These are phyloP conservation scores for Podarcis siculus DNA, from an alignment of 2,797 vertebrate genomes.

Conservation along the genomic window DNA sequence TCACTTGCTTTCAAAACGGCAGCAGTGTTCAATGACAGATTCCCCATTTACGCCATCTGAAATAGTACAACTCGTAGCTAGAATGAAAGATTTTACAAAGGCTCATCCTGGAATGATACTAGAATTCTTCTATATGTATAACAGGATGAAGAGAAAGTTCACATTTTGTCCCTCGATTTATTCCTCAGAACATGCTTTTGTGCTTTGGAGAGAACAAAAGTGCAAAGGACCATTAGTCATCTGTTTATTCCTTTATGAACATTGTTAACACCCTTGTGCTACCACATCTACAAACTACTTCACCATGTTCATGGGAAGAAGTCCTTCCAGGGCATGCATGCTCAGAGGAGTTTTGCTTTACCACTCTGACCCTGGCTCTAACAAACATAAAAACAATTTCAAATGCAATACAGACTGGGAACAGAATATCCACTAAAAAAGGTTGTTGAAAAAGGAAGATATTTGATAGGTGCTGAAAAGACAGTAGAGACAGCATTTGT, in stretches of 20 bases:
- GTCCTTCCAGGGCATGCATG: too few species aligned
- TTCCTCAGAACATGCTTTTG: background rate
- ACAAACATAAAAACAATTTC: background rate
- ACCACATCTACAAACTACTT: background rate
- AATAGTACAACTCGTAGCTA: slow-evolving; percentile 45
- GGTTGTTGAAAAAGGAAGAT: too few species aligned
- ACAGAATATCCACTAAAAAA: too few species aligned
- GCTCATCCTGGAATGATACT: slow-evolving; percentile 37
- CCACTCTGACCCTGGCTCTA: background rate
- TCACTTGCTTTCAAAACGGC: slow-evolving; percentile 51
- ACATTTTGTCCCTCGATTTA: background rate
- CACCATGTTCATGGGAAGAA: background rate
- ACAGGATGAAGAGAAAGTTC: background rate
- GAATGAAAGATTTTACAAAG: slow-evolving; percentile 56
- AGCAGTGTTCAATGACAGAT: slow-evolving; percentile 11
- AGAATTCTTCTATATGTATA: background rate
- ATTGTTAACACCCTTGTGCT: background rate
- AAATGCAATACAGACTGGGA: too few species aligned
- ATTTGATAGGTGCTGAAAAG: too few species aligned
- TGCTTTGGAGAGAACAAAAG: background rate
- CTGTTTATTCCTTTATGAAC: background rate
- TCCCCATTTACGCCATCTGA: slow-evolving; percentile 50
- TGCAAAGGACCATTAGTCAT: background rate
- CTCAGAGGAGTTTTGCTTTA: background rate
- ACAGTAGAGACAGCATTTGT: too few species aligned